phyloP scores from a whole-genome alignment of 2,113 vertebrate species.

The Actinemys pallida region DNA sequence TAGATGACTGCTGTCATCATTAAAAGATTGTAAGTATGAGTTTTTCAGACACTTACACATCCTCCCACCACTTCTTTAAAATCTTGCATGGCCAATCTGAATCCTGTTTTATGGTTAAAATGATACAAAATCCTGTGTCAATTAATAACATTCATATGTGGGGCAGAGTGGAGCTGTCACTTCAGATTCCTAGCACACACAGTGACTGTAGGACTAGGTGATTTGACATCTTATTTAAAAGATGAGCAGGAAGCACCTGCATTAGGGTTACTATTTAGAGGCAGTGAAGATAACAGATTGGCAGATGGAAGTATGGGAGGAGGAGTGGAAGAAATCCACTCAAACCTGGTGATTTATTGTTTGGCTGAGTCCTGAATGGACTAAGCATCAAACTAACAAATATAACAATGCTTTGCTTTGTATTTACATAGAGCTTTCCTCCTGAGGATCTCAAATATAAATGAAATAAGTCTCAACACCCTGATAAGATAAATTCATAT shows the following conservation, averaged over 20 bases:
- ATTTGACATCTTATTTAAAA: not conserved
- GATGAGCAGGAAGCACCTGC: constrained; percentile 4
- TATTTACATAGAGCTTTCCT: not conserved
- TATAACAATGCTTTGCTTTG: not conserved
- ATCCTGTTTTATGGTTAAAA: not conserved
- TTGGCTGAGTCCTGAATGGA: not conserved
- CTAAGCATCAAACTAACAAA: not conserved
- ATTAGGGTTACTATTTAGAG: not conserved
- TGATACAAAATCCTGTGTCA: not conserved
- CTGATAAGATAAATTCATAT: not conserved
- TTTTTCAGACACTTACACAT: constrained; percentile 24
- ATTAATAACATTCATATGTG: not conserved
- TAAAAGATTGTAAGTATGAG: constrained; percentile 8
- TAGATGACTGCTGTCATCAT: not conserved
- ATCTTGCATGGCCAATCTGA: constrained; percentile 12
- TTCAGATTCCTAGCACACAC: not conserved
- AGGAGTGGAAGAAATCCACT: not conserved
- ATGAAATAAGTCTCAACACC: not conserved
- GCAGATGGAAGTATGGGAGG: not conserved
- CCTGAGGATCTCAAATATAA: rapidly evolving
- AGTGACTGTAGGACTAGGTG: not conserved
- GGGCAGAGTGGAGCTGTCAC: not conserved
- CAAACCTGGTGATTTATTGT: not conserved
- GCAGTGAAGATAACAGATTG: not conserved
- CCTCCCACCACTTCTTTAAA: not conserved